Conservation (phyloP, 92 coral and sea anemone genomes). For the Meandrina meandrites region DNA sequence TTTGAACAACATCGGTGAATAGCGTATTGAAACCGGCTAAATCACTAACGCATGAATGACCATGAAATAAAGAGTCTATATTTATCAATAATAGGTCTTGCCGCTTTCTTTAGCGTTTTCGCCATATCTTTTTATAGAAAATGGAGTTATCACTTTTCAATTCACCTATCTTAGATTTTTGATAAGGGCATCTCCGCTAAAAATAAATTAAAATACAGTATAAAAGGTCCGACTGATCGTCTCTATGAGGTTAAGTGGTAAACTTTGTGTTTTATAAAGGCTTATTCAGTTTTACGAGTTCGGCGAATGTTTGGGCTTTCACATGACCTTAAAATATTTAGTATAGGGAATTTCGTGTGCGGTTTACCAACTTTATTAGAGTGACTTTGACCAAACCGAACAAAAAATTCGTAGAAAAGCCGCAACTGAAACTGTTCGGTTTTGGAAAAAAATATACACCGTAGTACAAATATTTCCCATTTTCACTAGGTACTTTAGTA, state of each 20-base stretch:
- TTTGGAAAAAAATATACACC: too few species aligned
- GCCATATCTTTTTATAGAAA: constrained; percentile 12
- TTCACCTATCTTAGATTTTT: constrained; percentile 22
- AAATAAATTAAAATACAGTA: background rate
- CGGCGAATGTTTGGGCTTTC: background rate
- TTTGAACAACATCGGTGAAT: background rate
- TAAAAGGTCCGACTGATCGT: background rate
- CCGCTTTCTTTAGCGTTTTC: constrained; percentile 23
- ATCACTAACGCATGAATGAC: background rate
- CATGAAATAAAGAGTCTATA: background rate
- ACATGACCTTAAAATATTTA: background rate
- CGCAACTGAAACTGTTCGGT: too few species aligned
- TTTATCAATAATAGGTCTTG: background rate
- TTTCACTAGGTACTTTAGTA: too few species aligned
- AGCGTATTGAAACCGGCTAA: background rate
- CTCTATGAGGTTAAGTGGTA: background rate
- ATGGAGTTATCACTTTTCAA: constrained; percentile 28
- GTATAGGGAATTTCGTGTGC: background rate
- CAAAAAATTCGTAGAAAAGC: too few species aligned
- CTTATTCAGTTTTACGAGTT: background rate
- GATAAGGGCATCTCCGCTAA: constrained; percentile 22
- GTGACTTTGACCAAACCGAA: background rate
- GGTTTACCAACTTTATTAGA: background rate
- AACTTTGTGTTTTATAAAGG: background rate
- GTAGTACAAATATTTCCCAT: too few species aligned